Conservation (phyloP, 2,888 invertebrate species). For the Amblyteles armatorius region DNA sequence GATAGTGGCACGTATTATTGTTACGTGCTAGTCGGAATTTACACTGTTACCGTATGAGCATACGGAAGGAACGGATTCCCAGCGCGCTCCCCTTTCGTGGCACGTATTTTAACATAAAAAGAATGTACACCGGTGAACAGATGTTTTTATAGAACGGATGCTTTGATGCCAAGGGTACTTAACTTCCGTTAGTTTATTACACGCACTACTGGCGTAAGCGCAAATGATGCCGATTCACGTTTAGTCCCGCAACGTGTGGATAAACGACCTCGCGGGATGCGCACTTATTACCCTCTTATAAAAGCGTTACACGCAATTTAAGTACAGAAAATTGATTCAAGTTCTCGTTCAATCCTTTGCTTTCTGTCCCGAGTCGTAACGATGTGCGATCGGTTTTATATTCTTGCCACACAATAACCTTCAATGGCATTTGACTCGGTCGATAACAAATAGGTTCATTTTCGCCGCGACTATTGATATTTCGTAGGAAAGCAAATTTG, state of each 20-base stretch:
- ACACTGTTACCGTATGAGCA: neutral
- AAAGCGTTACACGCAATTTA: conserved; percentile 17
- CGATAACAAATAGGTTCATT: no score
- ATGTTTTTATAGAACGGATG: conserved; percentile 18
- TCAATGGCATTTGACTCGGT: no score
- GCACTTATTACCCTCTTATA: conserved; percentile 6
- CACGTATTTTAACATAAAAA: conserved; percentile 34
- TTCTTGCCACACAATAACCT: no score
- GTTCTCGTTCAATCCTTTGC: no score
- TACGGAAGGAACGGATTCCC: conserved; percentile 34
- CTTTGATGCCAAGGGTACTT: conserved; percentile 6
- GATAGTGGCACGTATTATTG: neutral
- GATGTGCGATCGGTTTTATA: no score
- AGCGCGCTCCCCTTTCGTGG: conserved; percentile 27
- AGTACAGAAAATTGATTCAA: no score
- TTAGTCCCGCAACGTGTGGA: conserved; percentile 23
- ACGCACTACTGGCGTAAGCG: conserved; percentile 9
- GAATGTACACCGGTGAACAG: conserved; percentile 29
- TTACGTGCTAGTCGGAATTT: neutral
- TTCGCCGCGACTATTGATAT: no score
- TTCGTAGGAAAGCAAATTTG: no score
- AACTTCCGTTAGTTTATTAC: conserved; percentile 53
- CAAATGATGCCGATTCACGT: conserved; percentile 8
- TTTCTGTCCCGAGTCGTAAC: no score
- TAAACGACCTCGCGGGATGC: conserved; percentile 6